Base-by-base conservation (phyloP, 2,888 invertebrate species). In the Dinocampus coccinellae region DNA sequence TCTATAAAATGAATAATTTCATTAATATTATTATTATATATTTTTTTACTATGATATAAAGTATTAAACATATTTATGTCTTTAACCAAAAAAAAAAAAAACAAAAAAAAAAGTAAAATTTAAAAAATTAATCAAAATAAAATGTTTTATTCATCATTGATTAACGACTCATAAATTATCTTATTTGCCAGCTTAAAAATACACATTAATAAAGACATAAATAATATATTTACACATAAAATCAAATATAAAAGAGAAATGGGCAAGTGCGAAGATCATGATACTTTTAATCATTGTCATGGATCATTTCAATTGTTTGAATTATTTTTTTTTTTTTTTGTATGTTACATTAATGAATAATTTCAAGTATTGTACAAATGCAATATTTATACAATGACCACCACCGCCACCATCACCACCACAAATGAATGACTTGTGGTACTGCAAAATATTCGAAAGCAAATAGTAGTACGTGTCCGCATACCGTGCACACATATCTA, bases 391-490 rank as follows among this genome's bases (percentile, higher is more conserved):
- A 33, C 52, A n/a, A 47, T 24, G n/a, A 26, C n/a, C n/a, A n/a
- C n/a, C 36, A 29, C 29, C 3, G 3, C 39, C 24, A 57, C 36
- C 53, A 57, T 26, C 26, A 26, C 57, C 57, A 29, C n/a, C 16
- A n/a, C 16, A 1, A n/a, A 1, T 20, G 47, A 16, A 47, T 47
- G 47, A 47, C 16, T 47, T 47, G 16, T 16, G 9, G 47, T 67
- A 58, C 39, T 16, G 33, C 29, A 42, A 20, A 42, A 42, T 58
- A 67, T 42, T 61, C 22, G 61, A 68, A 68, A 61, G 68, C 52
- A 61, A 68, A 61, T 68, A 33, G n/a, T 52, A 29, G 58, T 29
- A 58, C 20, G 52, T 61, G 68, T 13, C 39, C 2, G 20, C 20
- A 42, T 24, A 66, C 55, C 55, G 16, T n/a, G n/a, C 55, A 65